A percentile compares a stretch with the other conserved stretches of the same genome.
Evolutionary conservation across 2,797 vertebrate species (phyloP).

Genomic region (Phyllotis vaccarum): DNA sequence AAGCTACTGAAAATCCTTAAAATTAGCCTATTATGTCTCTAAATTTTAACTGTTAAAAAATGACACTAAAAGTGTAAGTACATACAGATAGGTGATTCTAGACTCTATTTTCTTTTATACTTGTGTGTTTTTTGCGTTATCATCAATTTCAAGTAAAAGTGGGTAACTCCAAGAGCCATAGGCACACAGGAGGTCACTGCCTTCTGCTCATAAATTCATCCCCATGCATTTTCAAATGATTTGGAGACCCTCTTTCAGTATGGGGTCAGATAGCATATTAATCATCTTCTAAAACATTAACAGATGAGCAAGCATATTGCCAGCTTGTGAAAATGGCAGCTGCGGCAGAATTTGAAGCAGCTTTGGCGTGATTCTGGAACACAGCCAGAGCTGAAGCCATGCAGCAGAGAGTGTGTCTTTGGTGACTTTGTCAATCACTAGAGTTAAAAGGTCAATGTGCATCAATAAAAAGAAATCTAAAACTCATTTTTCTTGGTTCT

Average conservation of each 20-base stretch:
- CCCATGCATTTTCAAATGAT: constrained; percentile 45
- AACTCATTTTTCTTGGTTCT: constrained; percentile 65
- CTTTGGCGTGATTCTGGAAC: constrained; percentile 31
- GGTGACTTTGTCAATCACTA: constrained; percentile 56
- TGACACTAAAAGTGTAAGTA: constrained; percentile 56
- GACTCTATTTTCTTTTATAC: constrained; percentile 19
- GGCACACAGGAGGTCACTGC: neutral
- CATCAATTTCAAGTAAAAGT: neutral
- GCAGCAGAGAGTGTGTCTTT: neutral
- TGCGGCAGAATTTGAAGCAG: constrained; percentile 22
- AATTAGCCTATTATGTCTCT: neutral
- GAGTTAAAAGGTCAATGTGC: constrained; percentile 67
- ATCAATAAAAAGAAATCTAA: constrained; percentile 72
- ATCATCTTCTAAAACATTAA: constrained; percentile 70
- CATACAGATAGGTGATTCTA: neutral
- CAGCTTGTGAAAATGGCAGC: constrained; percentile 45
- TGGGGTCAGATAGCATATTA: constrained; percentile 40
- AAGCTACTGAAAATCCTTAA: constrained; percentile 24
- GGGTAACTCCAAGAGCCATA: neutral
- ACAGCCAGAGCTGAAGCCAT: neutral
- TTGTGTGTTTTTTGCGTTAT: constrained; percentile 4
- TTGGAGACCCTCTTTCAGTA: neutral
- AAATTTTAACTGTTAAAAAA: constrained; percentile 62
- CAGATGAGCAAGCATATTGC: constrained; percentile 48
- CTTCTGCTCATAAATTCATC: constrained; percentile 24